Evolutionary conservation across 2,113 vertebrate species (phyloP), one percentile per base, ranked within the genome.

Genomic region (Mola mola): DNA sequence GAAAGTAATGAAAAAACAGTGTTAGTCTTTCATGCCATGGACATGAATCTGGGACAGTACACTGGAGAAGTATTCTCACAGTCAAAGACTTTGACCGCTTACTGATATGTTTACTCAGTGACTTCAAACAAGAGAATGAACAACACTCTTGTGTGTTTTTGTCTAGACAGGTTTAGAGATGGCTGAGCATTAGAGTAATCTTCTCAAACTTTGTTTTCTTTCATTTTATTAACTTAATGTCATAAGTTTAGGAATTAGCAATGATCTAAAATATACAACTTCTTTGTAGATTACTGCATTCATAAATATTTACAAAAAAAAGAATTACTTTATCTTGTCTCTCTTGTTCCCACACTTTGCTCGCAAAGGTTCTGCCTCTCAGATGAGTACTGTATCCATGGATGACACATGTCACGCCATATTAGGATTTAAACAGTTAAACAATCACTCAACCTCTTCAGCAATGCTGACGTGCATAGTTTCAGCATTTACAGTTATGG

Each of bases 331-430:
- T 11, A 1, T 48, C 10, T 44, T 8, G 22, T 63, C 5, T 42
- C 19, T 66, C 5, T 31, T 60, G 11, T 66, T 65, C 60, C 41
- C 67, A 74, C n/a, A 26, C 57, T 51, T 37, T 28, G 22, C 25
- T 52, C 20, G 40, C 29, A 20, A 29, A 53, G 33, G 62, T 34
- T 48, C 4, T 62, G 69, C 24, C 19, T 72, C 12, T 24, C 34
- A 29, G 74, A 72, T 66, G n/a, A 75, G 55, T 60, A 73, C 69
- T 57, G 82, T 88, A 69, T 75, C 74, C 50, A 51, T 43, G 61
- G 25, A 49, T 83, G 64, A 72, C 79, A 78, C 38, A 13, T 82
- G 80, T 66, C 86, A 68, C 12, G n/a, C 10, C 10, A 3, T 28
- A 66, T 84, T 62, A 87, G 25, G 1, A 34, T 28, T 72, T 19